Evolutionary conservation across 2,888 invertebrate species (phyloP), one percentile per base, ranked within the genome.

Genomic region (Halocaridina rubra): DNA sequence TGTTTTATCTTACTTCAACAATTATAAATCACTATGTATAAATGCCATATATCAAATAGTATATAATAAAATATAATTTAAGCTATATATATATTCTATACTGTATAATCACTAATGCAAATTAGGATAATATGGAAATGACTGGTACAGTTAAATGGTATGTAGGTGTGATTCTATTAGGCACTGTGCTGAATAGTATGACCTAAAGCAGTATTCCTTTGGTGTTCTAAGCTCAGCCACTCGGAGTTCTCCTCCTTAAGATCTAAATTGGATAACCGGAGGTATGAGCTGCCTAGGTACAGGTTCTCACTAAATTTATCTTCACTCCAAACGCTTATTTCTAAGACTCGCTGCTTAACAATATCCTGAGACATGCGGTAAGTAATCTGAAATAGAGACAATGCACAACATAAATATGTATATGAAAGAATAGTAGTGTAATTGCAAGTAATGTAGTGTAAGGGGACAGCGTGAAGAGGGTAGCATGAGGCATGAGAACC

Each of bases 241-340:
- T 95, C 95, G 1, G 95, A 94, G 0, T 94, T 94, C 91, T 98
- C 97, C 88, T 94, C 93, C 2, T 94, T 93, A 86, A 97, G 92
- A 89, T 96, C 94, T 87, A 96, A 91, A 53, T 94, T 93, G 85
- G 92, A 92, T 16, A 98, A 92, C 1, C 94, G 94, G 89, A 98
- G 93, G 89, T 95, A 94, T 81, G 96, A 95, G n/a, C 97, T 97
- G 30, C 98, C 98, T 10, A 98, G 92, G 91, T 98, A 96, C 91
- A 97, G 96, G 91, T 98, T 88, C 53, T 88, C 88, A 32, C 84
- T 86, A 67, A 88, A 84, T 57, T 78, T 88, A 91, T 98, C 98
- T 91, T 97, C 96, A 90, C 96, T 95, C 98, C 98, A 98, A 10
- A 98, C 95, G 0, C 98, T 97, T 0, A 97, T 97, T 91, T 97